These are phyloP conservation scores for Coboldia fuscipes DNA, from an alignment of 1,140 invertebrate species.

Conservation along the genomic window DNA sequence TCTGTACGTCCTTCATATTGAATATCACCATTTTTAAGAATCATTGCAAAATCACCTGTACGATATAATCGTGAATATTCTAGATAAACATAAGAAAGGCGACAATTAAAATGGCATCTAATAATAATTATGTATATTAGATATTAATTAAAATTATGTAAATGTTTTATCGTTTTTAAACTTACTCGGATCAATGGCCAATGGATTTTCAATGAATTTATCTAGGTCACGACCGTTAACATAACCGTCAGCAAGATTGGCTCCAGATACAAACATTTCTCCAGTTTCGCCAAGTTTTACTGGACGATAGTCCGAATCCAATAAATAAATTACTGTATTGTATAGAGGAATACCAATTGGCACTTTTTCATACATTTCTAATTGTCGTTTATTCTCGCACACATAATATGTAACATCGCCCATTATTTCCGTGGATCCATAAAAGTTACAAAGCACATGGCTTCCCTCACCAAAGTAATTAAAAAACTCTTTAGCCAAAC, in stretches of 20 bases:
- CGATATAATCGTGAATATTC: conserved; percentile 44
- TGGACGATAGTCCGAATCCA: conserved; percentile 44
- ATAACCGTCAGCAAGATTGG: conserved; percentile 58
- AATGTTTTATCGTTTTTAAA: not conserved
- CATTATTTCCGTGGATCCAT: conserved; percentile 76
- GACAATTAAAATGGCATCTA: no score
- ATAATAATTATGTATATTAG: not conserved
- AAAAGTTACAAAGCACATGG: conserved; percentile 59
- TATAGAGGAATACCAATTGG: conserved; percentile 64
- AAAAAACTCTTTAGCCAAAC: conserved; percentile 50
- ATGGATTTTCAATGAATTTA: conserved; percentile 48
- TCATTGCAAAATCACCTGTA: conserved; percentile 62
- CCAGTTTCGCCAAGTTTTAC: conserved; percentile 47
- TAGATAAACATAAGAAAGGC: conserved; percentile 16
- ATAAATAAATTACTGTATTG: conserved; percentile 57
- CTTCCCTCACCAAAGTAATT: conserved; percentile 33
- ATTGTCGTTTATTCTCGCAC: conserved; percentile 27
- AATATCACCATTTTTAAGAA: conserved; percentile 44
- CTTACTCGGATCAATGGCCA: conserved; percentile 39
- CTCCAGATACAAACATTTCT: conserved; percentile 55
- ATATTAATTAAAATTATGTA: not conserved
- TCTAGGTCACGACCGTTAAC: conserved; percentile 46
- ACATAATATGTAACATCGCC: conserved; percentile 53
- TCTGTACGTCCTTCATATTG: conserved; percentile 66
- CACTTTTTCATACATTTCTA: conserved; percentile 39